phyloP scores from a whole-genome alignment of 2,113 vertebrate species.

The Marmota monax region DNA sequence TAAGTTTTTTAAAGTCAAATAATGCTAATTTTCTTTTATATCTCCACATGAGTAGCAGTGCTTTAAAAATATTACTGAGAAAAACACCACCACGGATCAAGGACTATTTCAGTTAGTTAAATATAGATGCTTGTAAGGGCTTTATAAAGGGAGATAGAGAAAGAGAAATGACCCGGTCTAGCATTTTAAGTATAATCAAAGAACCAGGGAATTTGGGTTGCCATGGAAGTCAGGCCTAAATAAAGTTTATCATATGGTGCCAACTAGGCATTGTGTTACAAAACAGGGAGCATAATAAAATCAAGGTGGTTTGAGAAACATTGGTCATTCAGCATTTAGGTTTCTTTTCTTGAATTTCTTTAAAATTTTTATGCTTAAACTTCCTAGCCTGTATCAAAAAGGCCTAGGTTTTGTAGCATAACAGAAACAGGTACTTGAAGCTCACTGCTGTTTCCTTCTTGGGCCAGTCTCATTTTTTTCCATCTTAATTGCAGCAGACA shows the following conservation, averaged over 20 bases:
- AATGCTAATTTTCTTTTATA: conserved; percentile 73
- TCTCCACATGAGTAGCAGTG: conserved; percentile 36
- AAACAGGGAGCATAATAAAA: conserved; percentile 3
- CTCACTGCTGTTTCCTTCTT: neutral
- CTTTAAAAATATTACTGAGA: conserved; percentile 61
- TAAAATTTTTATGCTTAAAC: conserved; percentile 49
- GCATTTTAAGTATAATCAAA: conserved; percentile 63
- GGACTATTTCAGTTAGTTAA: conserved; percentile 61
- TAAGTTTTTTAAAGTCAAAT: conserved; percentile 68
- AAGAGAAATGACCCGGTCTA: conserved; percentile 36
- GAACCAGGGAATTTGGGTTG: conserved; percentile 65
- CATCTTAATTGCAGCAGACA: conserved; percentile 75
- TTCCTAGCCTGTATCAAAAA: conserved; percentile 13
- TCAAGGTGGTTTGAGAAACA: conserved; percentile 6
- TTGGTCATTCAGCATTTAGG: neutral
- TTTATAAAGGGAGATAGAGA: conserved; percentile 56
- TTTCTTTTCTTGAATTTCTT: conserved; percentile 59
- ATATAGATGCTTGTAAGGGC: conserved; percentile 18
- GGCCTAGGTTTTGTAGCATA: neutral
- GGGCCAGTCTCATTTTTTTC: conserved; percentile 30
- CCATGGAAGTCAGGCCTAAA: conserved; percentile 70
- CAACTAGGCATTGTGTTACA: conserved; percentile 10
- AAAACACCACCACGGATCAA: conserved; percentile 31
- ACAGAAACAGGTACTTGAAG: conserved; percentile 71
- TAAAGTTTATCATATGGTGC: conserved; percentile 66